Evolutionary conservation across 2,797 vertebrate species (phyloP), one percentile per base, ranked within the genome.

Genomic region (Mus spretus): DNA sequence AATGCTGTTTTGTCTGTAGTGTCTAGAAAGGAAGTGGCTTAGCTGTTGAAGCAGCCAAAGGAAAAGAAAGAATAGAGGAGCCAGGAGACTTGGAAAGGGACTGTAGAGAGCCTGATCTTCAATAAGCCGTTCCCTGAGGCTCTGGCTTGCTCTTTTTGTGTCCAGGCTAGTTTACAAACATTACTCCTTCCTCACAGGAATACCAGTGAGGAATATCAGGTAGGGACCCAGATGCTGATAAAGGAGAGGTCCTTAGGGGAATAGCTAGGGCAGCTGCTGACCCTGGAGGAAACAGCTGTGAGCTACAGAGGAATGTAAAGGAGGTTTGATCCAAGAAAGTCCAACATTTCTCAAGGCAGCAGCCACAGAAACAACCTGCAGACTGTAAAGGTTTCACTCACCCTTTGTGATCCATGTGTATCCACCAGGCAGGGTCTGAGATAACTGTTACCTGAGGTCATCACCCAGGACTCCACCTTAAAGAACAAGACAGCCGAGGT

Each of bases 351-450:
- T 84, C 37, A 81, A 6, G 78, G 59, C 8, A 4, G 40, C 31
- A 7, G 31, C 14, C 22, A 40, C 10, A 15, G 26, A 17, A 14
- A 1, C 31, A 11, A 8, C 15, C 65, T 28, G 12, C 17, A n/a
- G 9, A 3, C 14, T 3, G 1, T 8, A 14, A 50, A 3, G 12
- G 15, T 13, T 50, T 70, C 15, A 1, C 67, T 59, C 13, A 22
- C 13, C 0, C 4, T 9, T 12, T 31, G 12, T 22, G 19, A 5
- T 6, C 22, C 0, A 17, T 0, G 14, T 19, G 15, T 9, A n/a
- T 19, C 67, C 34, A 19, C 19, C 15, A n/a, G 34, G 14, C 67
- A 70, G 34, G 31, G 26, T 3, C 61, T 12, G 61, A 70, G 65
- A 6, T 70, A 13, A 70, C 6, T n/a, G 26, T 53, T 31, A 55